Evolutionary conservation across 2,888 invertebrate genomes (phyloP), one percentile per base, ranked within the genome.

Genomic region (Agrotis clavis): DNA sequence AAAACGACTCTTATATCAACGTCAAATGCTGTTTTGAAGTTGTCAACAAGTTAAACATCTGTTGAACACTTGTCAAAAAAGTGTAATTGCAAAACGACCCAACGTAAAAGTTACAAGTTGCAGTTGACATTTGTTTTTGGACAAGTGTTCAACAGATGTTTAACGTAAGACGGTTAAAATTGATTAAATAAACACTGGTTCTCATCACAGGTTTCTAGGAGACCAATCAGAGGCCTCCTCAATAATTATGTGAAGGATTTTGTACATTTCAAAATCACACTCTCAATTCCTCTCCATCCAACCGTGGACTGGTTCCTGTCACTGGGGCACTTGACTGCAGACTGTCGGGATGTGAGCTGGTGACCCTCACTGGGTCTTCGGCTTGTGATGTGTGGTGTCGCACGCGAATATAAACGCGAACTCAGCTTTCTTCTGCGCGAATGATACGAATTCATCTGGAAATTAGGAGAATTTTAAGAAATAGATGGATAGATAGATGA

Each of bases 381-480:
- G 91, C 84, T 96, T 96, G 21, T 85, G 88, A 25, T 91, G 91
- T 2, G 92, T 54, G 2, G 87, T 66, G 54, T 96, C 96, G 51
- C 87, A 86, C 18, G 92, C 70, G 92, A 97, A 97, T 35, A 97
- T 88, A 87, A 97, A 96, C 3, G 96, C 91, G 80, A 97, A 97
- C 77, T 97, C 97, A 0, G 97, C 88, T 82, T 97, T 97, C 88
- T 96, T 97, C 85, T 97, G 95, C 0, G 97, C 96, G 86, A 95
- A 97, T 4, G 92, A 90, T 47, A 97, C 90, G 87, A 97, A 97
- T 75, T 97, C 97, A 84, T 97, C 97, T 97, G 95, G 4, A 87
- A 87, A 56, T 45, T 9, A 30, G 7, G 13, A 74, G 0, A 48
- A 14, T 50, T 35, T 7, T 57, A 13, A n/a, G n/a, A n/a, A n/a